These are phyloP conservation scores for Ovis canadensis DNA, from an alignment of 2,113 vertebrate genomes.

Conservation along the genomic window DNA sequence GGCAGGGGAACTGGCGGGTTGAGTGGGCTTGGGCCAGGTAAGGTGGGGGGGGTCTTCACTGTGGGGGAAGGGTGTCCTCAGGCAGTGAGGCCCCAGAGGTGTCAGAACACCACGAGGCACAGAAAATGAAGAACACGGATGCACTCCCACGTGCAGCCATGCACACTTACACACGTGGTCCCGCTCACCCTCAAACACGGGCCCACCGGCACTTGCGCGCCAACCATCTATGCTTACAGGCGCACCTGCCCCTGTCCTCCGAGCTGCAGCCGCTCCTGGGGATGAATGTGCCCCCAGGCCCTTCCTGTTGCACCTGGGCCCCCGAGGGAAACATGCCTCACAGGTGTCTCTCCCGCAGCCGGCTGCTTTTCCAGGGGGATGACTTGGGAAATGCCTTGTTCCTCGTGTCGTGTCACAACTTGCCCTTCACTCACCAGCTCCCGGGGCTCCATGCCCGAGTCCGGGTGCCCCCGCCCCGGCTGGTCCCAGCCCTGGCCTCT, in stretches of 20 bases:
- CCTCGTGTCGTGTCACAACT: accelerated
- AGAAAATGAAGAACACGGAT: accelerated
- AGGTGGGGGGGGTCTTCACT: not conserved
- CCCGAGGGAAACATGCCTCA: accelerated
- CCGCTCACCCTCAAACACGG: no score
- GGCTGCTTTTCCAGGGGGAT: not conserved
- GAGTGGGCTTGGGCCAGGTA: not conserved
- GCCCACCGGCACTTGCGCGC: not conserved
- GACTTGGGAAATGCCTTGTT: accelerated
- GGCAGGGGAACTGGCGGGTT: no score
- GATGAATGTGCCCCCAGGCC: accelerated
- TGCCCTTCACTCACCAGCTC: accelerated
- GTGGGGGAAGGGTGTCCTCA: not conserved
- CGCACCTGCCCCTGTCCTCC: accelerated
- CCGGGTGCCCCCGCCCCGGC: accelerated
- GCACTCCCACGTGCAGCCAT: accelerated
- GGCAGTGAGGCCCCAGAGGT: not conserved
- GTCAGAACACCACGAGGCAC: accelerated
- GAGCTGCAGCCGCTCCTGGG: accelerated
- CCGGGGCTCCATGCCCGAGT: accelerated
- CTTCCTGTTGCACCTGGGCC: not conserved
- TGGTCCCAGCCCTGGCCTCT: accelerated
- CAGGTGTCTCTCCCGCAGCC: accelerated
- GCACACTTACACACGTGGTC: accelerated
- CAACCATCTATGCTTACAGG: accelerated